phyloP scores from a whole-genome alignment of 1,140 invertebrate genomes.

The Bombus waltoni region DNA sequence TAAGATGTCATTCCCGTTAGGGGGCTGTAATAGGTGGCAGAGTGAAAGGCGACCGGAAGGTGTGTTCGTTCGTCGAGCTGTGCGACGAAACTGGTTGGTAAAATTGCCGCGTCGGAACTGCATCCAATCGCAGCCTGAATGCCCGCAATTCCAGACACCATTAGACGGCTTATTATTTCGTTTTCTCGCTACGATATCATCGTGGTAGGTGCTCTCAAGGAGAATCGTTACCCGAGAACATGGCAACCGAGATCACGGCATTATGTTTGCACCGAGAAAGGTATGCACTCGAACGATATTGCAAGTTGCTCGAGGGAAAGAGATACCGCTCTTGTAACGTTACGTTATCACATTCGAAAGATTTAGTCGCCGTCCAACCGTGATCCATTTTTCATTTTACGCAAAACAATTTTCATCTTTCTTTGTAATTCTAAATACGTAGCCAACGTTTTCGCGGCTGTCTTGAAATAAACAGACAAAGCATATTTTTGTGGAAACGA shows the following conservation, averaged over 20 bases:
- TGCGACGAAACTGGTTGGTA: constrained; percentile 65
- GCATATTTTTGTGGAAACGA: background rate
- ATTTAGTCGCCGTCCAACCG: background rate
- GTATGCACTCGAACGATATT: constrained; percentile 61
- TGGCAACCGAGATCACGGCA: constrained; percentile 52
- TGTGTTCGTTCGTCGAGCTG: constrained; percentile 28
- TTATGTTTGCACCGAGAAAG: constrained; percentile 55
- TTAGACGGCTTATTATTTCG: constrained; percentile 78
- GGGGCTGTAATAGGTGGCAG: constrained; percentile 35
- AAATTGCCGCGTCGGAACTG: constrained; percentile 71
- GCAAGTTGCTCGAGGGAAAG: constrained; percentile 45
- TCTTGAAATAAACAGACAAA: background rate
- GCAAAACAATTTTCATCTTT: background rate
- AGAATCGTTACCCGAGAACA: constrained; percentile 66
- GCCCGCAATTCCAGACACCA: constrained; percentile 75
- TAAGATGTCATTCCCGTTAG: constrained; percentile 73
- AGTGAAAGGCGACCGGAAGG: constrained; percentile 47
- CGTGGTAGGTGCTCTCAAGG: constrained; percentile 47
- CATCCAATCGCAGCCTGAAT: constrained; percentile 77
- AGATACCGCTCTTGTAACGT: constrained; percentile 31
- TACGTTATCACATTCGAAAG: constrained; percentile 8
- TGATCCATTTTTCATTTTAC: constrained; percentile 30
- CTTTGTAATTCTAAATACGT: background rate
- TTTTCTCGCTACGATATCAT: constrained; percentile 70
- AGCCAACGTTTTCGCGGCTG: background rate